These are phyloP conservation scores for Streptopelia turtur DNA, from an alignment of 2,797 vertebrate species.

Conservation along the genomic window DNA sequence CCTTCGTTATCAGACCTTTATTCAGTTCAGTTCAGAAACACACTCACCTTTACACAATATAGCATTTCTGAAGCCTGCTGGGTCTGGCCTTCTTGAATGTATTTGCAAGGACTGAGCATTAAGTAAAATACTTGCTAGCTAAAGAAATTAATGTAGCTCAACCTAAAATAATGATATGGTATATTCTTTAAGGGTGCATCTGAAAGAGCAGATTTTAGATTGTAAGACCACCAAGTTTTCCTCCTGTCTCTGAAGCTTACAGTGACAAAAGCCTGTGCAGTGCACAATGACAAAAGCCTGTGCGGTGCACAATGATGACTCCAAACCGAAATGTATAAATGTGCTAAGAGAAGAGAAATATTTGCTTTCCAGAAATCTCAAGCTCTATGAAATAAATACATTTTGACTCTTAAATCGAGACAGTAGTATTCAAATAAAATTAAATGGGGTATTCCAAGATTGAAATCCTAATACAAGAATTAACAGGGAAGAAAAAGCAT, in stretches of 20 bases:
- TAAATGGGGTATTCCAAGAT: neutral
- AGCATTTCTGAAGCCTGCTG: neutral
- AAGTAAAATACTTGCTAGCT: neutral
- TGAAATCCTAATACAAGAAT: conserved; percentile 18
- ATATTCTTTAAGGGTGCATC: neutral
- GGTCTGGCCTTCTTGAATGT: neutral
- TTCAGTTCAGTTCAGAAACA: neutral
- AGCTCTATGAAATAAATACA: neutral
- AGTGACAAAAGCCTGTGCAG: neutral
- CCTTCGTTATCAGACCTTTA: neutral
- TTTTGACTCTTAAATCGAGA: conserved; percentile 11
- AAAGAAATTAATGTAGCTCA: neutral
- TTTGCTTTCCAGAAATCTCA: neutral
- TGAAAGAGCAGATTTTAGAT: neutral
- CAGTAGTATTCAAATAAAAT: conserved; percentile 12
- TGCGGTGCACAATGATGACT: neutral
- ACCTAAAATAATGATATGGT: neutral
- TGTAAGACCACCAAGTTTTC: neutral
- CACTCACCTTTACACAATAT: neutral
- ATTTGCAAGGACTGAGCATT: neutral
- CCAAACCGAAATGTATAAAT: neutral
- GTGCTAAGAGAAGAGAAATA: neutral
- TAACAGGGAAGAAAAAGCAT: conserved; percentile 30
- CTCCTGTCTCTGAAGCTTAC: neutral
- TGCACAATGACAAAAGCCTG: neutral